Percentiles rank a stretch among this genome's conserved stretches.
Evolutionary conservation across 2,888 invertebrate species (phyloP).

Genomic region (Lucinisca nassula): DNA sequence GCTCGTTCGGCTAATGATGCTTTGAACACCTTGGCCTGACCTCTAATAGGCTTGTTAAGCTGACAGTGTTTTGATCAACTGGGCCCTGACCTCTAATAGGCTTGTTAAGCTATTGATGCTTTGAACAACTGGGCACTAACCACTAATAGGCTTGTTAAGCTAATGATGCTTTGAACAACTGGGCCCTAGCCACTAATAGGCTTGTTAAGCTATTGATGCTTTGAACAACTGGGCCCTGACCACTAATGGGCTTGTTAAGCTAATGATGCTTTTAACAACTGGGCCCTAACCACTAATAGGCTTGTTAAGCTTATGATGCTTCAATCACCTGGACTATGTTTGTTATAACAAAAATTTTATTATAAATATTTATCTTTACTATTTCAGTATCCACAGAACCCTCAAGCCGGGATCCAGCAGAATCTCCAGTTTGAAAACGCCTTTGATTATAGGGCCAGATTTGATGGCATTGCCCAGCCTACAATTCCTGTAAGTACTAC

Average conservation of each 20-base stretch:
- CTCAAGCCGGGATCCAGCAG: not conserved
- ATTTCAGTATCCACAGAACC: not conserved
- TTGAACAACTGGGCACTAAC: no score
- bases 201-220: not conserved
- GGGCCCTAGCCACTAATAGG: not conserved
- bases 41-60: no score
- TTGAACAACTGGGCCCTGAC: not conserved
- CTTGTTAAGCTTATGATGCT: not conserved
- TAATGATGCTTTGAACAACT: no score
- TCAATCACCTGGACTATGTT: not conserved
- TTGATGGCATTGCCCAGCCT: constrained; percentile 93
- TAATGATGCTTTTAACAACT: not conserved
- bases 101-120: no score
- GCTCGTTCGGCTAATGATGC: no score
- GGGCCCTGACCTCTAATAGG: no score
- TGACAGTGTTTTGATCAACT: no score
- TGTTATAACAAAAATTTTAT: not conserved
- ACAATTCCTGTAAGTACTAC: constrained; percentile 90
- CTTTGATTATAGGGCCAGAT: constrained; percentile 94
- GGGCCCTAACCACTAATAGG: not conserved
- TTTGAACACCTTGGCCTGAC: no score
- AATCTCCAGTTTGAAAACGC: constrained; percentile 87
- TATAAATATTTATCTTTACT: not conserved
- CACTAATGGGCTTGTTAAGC: not conserved
- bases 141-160: no score